Percentiles rank a stretch among this genome's conserved stretches.
Conservation (phyloP, 2,113 vertebrate species). For the Piaya cayana region DNA sequence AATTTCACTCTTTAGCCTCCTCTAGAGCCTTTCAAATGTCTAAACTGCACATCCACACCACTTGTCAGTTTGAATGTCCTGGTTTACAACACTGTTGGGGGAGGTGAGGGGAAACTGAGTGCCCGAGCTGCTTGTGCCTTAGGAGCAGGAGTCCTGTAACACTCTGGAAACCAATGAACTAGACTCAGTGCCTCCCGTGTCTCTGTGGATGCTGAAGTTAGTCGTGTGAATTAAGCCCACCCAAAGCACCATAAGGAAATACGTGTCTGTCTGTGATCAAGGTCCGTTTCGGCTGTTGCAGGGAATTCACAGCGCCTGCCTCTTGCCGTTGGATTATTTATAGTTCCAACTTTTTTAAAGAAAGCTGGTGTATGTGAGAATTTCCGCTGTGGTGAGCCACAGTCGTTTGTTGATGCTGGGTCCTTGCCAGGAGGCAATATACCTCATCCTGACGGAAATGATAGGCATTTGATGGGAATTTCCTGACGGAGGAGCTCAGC, state of each 20-base stretch:
- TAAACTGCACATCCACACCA: neutral
- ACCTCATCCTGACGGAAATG: neutral
- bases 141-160: neutral
- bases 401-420: constrained; percentile 12
- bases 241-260: neutral
- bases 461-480: neutral
- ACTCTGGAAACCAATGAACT: fast-evolving
- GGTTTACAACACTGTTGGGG: fast-evolving
- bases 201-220: neutral
- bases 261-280: neutral
- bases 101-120: neutral
- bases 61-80: neutral
- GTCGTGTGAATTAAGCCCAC: fast-evolving
- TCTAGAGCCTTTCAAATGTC: neutral
- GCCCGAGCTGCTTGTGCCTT: neutral
- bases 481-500: neutral
- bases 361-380: neutral
- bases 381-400: constrained; percentile 26
- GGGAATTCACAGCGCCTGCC: neutral
- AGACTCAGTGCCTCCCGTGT: fast-evolving
- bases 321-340: neutral
- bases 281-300: neutral
- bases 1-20: neutral
- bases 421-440: constrained; percentile 13
- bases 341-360: neutral